phyloP scores from a whole-genome alignment of 2,797 vertebrate species.

The Alexandromys oeconomus region DNA sequence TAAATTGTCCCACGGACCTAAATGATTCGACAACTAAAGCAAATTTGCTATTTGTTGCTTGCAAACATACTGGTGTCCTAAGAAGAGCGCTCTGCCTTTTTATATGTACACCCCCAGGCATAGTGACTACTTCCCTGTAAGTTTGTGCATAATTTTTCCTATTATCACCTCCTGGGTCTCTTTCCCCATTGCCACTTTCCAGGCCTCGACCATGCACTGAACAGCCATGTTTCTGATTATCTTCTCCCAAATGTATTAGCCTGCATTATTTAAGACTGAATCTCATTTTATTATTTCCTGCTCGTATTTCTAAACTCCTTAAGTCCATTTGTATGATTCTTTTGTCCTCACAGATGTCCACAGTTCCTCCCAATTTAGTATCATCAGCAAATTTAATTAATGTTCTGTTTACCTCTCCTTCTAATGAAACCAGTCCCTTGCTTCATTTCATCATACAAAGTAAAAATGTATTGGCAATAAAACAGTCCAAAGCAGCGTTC shows the following conservation, averaged over 20 bases:
- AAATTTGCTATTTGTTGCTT: conserved; percentile 55
- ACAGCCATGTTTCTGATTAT: conserved; percentile 79
- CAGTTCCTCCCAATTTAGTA: conserved; percentile 84
- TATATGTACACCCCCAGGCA: conserved; percentile 35
- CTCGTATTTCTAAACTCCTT: conserved; percentile 86
- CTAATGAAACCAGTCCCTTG: conserved; percentile 84
- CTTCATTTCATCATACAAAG: conserved; percentile 83
- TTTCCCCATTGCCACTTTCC: conserved; percentile 75
- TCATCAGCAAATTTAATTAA: conserved; percentile 88
- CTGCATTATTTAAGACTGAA: conserved; percentile 84
- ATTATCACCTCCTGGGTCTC: conserved; percentile 73
- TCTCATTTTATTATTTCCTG: conserved; percentile 87
- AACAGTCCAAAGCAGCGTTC: conserved; percentile 77
- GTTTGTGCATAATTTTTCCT: conserved; percentile 71
- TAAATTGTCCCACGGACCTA: conserved; percentile 34
- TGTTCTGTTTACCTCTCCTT: conserved; percentile 85
- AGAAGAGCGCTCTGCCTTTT: conserved; percentile 39
- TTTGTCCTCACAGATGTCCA: conserved; percentile 86
- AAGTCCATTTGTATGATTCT: conserved; percentile 87
- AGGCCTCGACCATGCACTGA: conserved; percentile 72
- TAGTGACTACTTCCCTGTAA: conserved; percentile 51
- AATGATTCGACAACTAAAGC: conserved; percentile 5
- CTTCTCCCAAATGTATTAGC: conserved; percentile 85
- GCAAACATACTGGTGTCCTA: conserved; percentile 30
- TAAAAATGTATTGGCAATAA: conserved; percentile 82